Base-by-base conservation (phyloP, 2,888 invertebrate species). In the Ctena decussata region DNA sequence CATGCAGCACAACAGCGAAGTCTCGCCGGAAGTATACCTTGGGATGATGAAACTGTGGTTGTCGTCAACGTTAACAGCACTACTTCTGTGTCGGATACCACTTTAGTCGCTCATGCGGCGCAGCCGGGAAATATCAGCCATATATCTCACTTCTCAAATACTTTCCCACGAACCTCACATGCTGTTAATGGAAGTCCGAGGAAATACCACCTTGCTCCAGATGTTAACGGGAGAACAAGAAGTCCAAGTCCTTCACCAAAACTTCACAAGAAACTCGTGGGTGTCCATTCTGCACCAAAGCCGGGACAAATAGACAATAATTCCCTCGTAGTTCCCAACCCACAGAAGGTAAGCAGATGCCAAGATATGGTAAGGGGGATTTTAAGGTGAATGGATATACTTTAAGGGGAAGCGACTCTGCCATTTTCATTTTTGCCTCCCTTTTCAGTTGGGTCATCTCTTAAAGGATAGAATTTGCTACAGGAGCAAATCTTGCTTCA, bases 221-320 rank as follows among this genome's bases (percentile, higher is more conserved):
- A 92, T 41, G 74, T 80, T 44, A 85, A 85, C 24, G 60, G 78
- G 3, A 87, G 77, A 46, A 90, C 90, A 37, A 87, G 91, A 11
- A 93, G 93, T 82, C 93, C 93, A 1, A 92, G 92, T 79, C 91
- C 92, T 15, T 95, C 94, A 18, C 94, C 94, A 12, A 93, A 93
- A 57, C 69, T 93, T 70, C 84, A 89, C 73, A 91, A 93, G 77
- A 93, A 92, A 81, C 77, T 84, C 12, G 18, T 86, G 27, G 73
- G 80, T 15, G 21, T 83, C 12, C 60, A 77, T 5, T 65, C 65
- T 2, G 90, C 93, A 27, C 91, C 88, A 75, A 91, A 96, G 86
- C 98, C 98, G 0, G 97, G 97, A 0, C 97, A 97, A 69, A 97
- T 98, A 77, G 98, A 98, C 95, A 98, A 98, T 96, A 96, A 97